A percentile compares a stretch with the other conserved stretches of the same genome.
Evolutionary conservation across 2,797 vertebrate species (phyloP).

Genomic region (Ciconia nigra): DNA sequence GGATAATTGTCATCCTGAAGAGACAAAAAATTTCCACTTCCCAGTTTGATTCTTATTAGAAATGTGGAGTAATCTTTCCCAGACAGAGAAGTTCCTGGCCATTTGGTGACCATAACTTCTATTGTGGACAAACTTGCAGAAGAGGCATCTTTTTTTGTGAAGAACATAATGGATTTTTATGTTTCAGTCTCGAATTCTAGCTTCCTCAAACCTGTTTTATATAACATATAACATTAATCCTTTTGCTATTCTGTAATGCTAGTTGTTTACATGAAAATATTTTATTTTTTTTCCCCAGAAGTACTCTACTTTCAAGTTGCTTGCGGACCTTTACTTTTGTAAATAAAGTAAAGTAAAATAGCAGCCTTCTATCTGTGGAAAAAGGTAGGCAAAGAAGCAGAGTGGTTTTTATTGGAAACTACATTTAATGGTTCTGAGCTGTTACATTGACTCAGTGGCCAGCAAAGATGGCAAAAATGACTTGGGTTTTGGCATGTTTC

Average conservation of each 20-base stretch:
- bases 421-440: neutral
- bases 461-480: neutral
- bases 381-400: neutral
- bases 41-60: neutral
- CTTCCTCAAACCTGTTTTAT: neutral
- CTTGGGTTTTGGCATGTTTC: neutral
- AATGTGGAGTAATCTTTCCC: neutral
- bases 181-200: neutral
- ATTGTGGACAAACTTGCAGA: neutral
- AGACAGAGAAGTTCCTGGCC: neutral
- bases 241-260: neutral
- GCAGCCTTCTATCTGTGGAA: neutral
- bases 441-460: rapidly evolving
- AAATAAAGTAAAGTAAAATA: neutral
- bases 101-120: neutral
- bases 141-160: neutral
- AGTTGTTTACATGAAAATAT: neutral
- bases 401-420: neutral
- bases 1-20: neutral
- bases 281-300: rapidly evolving
- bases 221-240: neutral
- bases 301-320: neutral
- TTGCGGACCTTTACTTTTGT: neutral
- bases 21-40: neutral
- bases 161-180: neutral